Evolutionary conservation across 2,113 vertebrate genomes (phyloP).

Genomic region (Scartelaos histophorus): DNA sequence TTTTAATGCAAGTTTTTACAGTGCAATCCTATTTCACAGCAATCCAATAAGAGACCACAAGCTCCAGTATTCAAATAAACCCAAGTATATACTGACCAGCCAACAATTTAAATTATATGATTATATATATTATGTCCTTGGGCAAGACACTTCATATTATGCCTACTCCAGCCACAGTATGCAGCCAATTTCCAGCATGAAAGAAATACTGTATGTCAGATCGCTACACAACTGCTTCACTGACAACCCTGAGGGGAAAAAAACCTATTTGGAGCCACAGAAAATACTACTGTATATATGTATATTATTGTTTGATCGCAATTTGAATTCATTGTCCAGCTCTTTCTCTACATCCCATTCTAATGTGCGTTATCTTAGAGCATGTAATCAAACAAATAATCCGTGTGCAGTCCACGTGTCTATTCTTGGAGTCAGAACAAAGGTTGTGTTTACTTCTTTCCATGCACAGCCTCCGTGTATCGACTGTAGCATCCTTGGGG

Average conservation of each 20-base stretch:
- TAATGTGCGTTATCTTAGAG: background rate
- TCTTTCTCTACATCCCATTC: background rate
- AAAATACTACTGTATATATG: too few relatives aligned
- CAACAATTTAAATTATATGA: too few relatives aligned
- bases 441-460: conserved; percentile 1
- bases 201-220: background rate
- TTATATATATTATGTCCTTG: background rate
- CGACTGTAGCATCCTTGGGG: background rate
- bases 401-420: background rate
- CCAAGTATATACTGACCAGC: too few relatives aligned
- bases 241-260: background rate
- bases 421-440: background rate
- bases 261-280: background rate
- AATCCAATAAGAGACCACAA: too few relatives aligned
- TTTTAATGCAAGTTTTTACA: too few relatives aligned
- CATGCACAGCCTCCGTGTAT: background rate
- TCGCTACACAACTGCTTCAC: background rate
- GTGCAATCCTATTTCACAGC: too few relatives aligned
- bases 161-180: background rate
- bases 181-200: background rate
- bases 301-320: background rate
- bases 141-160: background rate
- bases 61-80: too few relatives aligned
- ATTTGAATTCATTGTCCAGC: background rate
- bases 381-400: background rate